phyloP scores from a whole-genome alignment of 2,888 invertebrate genomes.

The Clusia tigrina region DNA sequence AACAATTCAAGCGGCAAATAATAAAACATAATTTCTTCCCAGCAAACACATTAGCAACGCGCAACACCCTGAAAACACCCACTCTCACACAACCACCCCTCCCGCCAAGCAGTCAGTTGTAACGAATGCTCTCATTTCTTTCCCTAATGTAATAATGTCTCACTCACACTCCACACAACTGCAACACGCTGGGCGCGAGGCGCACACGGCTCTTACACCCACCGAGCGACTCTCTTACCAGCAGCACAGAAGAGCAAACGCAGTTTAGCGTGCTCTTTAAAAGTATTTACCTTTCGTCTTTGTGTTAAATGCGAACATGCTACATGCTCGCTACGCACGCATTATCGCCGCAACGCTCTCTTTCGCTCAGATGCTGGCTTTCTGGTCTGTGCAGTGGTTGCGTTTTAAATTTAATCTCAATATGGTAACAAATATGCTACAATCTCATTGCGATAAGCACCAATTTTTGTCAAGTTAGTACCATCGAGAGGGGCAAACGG shows the following conservation, averaged over 20 bases:
- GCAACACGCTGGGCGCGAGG: too few relatives aligned
- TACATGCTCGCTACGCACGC: too few relatives aligned
- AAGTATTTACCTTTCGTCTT: neutral
- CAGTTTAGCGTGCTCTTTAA: neutral
- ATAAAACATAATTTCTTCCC: slow-evolving; percentile 25
- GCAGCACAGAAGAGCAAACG: neutral
- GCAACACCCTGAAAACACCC: slow-evolving; percentile 3
- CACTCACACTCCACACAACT: too few relatives aligned
- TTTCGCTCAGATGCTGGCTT: slow-evolving; percentile 9
- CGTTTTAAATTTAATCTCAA: slow-evolving; percentile 60
- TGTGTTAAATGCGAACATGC: too few relatives aligned
- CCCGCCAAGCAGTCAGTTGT: too few relatives aligned
- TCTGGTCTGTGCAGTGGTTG: slow-evolving; percentile 34
- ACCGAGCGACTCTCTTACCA: neutral
- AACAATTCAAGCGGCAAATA: slow-evolving; percentile 36
- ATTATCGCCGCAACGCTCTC: too few relatives aligned
- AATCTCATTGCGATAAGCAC: slow-evolving; percentile 58
- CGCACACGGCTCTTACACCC: too few relatives aligned
- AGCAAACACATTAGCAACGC: slow-evolving; percentile 7
- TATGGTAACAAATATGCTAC: slow-evolving; percentile 61
- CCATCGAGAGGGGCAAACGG: neutral
- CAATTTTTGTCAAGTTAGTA: neutral
- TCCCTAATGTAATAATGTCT: too few relatives aligned
- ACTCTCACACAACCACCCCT: too few relatives aligned
- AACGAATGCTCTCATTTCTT: too few relatives aligned